These are phyloP conservation scores for Notospermus geniculatus DNA, from an alignment of 1,140 invertebrate genomes.

Conservation along the genomic window DNA sequence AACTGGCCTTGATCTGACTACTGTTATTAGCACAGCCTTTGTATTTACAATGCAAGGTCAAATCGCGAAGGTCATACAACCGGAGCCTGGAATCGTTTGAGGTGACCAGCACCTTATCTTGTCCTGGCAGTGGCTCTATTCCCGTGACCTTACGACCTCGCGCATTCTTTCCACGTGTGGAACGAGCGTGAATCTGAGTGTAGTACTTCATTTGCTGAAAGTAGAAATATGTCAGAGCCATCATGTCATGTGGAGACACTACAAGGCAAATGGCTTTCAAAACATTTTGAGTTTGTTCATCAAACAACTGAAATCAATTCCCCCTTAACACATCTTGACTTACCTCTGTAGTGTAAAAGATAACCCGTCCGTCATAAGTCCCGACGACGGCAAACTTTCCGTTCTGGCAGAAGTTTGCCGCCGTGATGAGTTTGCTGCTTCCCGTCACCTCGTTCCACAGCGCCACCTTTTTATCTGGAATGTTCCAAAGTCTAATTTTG, in stretches of 20 bases:
- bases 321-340: too few species aligned
- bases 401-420: conserved; percentile 95
- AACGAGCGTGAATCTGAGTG: conserved; percentile 94
- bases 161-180: conserved; percentile 90
- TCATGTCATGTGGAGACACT: too few species aligned
- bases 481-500: conserved; percentile 97
- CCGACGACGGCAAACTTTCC: conserved; percentile 97
- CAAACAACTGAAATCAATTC: too few species aligned
- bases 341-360: conserved; percentile 94
- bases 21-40: conserved; percentile 91
- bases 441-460: conserved; percentile 89
- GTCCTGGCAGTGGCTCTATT: conserved; percentile 93
- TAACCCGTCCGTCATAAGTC: conserved; percentile 92
- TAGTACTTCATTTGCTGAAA: conserved; percentile 89
- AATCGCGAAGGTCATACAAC: conserved; percentile 92
- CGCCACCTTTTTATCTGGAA: conserved; percentile 95
- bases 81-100: conserved; percentile 97
- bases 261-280: too few species aligned
- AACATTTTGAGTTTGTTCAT: too few species aligned
- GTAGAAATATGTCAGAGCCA: conserved; percentile 8
- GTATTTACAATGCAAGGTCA: conserved; percentile 96
- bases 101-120: conserved; percentile 93
- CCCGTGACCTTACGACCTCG: conserved; percentile 94
- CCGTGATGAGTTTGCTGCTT: conserved; percentile 82
- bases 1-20: conserved; percentile 96